Percentiles rank a stretch among this genome's conserved stretches.
These are phyloP conservation scores for Morone chrysops DNA, from an alignment of 2,113 vertebrate species.

Conservation along the genomic window DNA sequence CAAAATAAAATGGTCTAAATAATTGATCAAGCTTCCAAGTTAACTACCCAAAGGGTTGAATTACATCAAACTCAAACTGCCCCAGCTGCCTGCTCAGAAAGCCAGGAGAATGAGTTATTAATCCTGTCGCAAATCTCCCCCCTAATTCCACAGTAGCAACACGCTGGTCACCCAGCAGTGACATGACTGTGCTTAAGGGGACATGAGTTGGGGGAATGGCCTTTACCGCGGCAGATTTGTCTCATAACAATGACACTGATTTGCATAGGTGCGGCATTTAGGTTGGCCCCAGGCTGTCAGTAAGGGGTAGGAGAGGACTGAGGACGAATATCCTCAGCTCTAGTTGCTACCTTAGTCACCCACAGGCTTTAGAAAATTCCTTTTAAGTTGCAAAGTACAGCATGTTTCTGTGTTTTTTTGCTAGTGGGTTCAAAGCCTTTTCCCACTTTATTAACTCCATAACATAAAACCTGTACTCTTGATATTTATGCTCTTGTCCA, in stretches of 20 bases:
- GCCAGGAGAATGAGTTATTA: slow-evolving; percentile 68
- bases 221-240: slow-evolving; percentile 72
- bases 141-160: slow-evolving; percentile 65
- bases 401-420: slow-evolving; percentile 38
- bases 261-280: slow-evolving; percentile 80
- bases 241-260: slow-evolving; percentile 79
- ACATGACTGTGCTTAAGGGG: slow-evolving; percentile 62
- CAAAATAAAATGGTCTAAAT: slow-evolving; percentile 75
- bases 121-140: slow-evolving; percentile 65
- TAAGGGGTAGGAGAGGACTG: slow-evolving; percentile 32
- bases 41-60: slow-evolving; percentile 76
- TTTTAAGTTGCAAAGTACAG: slow-evolving; percentile 58
- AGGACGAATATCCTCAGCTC: slow-evolving; percentile 43
- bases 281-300: slow-evolving; percentile 77
- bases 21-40: slow-evolving; percentile 78
- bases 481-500: slow-evolving; percentile 12
- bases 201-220: slow-evolving; percentile 47
- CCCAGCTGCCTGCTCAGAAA: slow-evolving; percentile 57
- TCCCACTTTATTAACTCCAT: not conserved
- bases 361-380: slow-evolving; percentile 58
- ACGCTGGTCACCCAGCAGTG: slow-evolving; percentile 71
- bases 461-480: not conserved
- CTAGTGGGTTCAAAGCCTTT: not conserved
- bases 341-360: slow-evolving; percentile 52
- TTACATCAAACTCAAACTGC: slow-evolving; percentile 74